Evolutionary conservation across 1,140 invertebrate species (phyloP).

Genomic region (Mactra quadrangularis): DNA sequence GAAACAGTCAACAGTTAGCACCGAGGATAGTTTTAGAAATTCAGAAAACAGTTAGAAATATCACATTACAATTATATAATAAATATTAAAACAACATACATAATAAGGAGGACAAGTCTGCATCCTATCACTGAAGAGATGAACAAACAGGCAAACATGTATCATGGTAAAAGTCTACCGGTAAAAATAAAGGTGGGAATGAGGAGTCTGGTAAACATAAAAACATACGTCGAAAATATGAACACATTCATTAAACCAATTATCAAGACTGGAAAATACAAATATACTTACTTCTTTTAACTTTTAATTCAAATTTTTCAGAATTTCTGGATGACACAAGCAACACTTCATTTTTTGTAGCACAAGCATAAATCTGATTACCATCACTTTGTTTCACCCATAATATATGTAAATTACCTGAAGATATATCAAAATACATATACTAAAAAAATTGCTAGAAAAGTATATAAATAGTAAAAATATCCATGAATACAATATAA

Average conservation of each 20-base stretch:
- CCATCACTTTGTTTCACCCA: slow-evolving; percentile 16
- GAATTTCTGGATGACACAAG: slow-evolving; percentile 10
- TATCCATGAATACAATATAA: no score
- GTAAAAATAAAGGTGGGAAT: neutral
- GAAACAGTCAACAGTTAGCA: no score
- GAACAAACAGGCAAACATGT: neutral
- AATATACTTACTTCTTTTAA: neutral
- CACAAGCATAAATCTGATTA: slow-evolving; percentile 10
- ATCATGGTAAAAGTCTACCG: no score
- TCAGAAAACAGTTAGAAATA: no score
- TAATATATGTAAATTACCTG: slow-evolving; percentile 26
- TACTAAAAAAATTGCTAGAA: neutral
- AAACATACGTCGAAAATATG: no score
- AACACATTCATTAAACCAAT: no score
- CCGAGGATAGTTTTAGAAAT: no score
- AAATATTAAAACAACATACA: no score
- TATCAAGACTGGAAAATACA: neutral
- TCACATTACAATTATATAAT: no score
- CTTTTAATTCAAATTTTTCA: slow-evolving; percentile 9
- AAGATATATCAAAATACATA: neutral
- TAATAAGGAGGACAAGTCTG: no score
- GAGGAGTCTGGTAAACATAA: neutral
- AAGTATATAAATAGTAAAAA: neutral
- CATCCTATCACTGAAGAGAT: no score
- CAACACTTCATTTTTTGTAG: slow-evolving; percentile 15